Base-by-base conservation (phyloP, 2,888 invertebrate genomes). In the Phyllotreta cruciferae region DNA sequence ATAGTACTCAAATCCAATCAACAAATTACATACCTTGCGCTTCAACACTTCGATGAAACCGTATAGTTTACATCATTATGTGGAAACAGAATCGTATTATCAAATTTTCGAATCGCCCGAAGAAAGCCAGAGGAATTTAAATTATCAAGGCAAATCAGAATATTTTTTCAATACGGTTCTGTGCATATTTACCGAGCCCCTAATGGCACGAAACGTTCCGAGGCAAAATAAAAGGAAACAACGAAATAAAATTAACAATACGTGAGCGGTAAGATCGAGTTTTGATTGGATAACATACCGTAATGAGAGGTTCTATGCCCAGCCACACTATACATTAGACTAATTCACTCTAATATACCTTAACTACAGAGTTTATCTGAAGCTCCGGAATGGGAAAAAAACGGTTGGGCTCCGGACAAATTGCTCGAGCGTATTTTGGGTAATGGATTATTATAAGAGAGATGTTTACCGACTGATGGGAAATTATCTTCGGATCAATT, bases 311-410 rank as follows among this genome's bases (percentile, higher is more conserved):
- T 74, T 74, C 73, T 73, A 73, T 69, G 67, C 66, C 24, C 69
- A 60, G 73, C 76, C 75, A 74, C 75, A 74, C 75, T 76, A 75
- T 75, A 76, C 75, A 76, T 76, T 75, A 76, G 71, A 53, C 72
- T 74, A 75, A 75, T 75, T 70, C 71, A 69, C 70, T 64, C 64
- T 71, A 71, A 72, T 73, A 66, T 70, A 66, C 70, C 67, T 66
- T 71, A 74, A 75, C 73, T 70, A 68, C 70, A 66, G 56, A 71
- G 71, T 74, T 74, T 74, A 74, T 71, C 70, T 71, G 66, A 66
- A 68, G 69, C 68, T 70, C 64, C 65, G 69, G 66, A 71, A 75
- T 75, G 73, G 4, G 24, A 24, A 75, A 74, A 75, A 75, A 74
- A 72, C 70, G 70, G 69, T 70, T 70, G 72, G 39, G 60, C 44